Evolutionary conservation across 2,113 vertebrate species (phyloP).

Genomic region (Globicephala melas): DNA sequence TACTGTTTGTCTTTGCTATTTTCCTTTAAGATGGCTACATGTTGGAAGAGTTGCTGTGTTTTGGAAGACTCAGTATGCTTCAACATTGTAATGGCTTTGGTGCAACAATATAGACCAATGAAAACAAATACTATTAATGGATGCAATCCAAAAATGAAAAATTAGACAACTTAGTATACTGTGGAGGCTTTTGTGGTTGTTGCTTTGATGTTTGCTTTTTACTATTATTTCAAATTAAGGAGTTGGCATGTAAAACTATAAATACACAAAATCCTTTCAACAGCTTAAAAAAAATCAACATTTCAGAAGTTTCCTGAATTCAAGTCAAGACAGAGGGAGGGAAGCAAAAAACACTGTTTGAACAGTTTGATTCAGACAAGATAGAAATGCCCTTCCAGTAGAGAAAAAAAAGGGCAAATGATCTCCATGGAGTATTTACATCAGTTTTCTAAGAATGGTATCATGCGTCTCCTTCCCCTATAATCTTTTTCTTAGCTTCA

Average conservation of each 20-base stretch:
- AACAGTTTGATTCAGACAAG: not conserved
- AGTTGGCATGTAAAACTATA: slow-evolving; percentile 8
- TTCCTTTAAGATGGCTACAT: not conserved
- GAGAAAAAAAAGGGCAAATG: not conserved
- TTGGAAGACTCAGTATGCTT: not conserved
- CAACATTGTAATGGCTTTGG: not conserved
- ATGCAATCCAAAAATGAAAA: slow-evolving; percentile 12
- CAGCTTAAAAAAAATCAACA: slow-evolving; percentile 2
- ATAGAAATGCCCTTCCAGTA: not conserved
- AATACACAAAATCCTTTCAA: not conserved
- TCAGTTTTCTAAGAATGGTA: not conserved
- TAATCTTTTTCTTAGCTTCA: not conserved
- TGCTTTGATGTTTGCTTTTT: not conserved
- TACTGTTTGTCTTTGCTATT: slow-evolving; percentile 1
- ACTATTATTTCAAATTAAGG: slow-evolving; percentile 43
- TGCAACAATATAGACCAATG: not conserved
- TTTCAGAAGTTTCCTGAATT: slow-evolving; percentile 26
- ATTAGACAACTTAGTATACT: not conserved
- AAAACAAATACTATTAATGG: not conserved
- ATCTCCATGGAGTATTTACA: not conserved
- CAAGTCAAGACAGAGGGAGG: not conserved
- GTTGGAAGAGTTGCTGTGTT: not conserved
- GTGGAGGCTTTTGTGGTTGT: not conserved
- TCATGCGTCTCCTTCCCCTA: not conserved
- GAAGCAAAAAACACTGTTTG: not conserved